A percentile compares a stretch with the other conserved stretches of the same genome.
These are phyloP conservation scores for Pharmacophagus antenor DNA, from an alignment of 2,888 invertebrate genomes.

Conservation along the genomic window DNA sequence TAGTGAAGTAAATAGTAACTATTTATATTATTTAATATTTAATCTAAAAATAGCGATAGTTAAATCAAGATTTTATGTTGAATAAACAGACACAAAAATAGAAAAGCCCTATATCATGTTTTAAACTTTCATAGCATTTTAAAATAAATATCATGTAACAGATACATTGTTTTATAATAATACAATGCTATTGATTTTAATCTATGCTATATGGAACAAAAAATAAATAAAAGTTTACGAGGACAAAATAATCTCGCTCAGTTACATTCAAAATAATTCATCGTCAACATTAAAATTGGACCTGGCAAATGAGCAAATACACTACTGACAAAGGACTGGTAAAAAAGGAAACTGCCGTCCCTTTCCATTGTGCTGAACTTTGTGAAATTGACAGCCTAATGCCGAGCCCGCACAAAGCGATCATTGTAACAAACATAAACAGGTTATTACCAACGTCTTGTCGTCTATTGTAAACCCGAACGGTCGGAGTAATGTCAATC, in stretches of 20 bases:
- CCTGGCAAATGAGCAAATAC: conserved; percentile 41
- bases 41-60: too few species aligned
- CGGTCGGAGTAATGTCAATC: background rate
- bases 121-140: too few species aligned
- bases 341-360: conserved; percentile 20
- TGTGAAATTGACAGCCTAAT: conserved; percentile 21
- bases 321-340: conserved; percentile 35
- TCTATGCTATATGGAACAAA: too few species aligned
- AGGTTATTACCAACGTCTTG: background rate
- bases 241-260: background rate
- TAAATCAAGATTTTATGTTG: too few species aligned
- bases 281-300: conserved; percentile 4
- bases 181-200: background rate
- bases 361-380: conserved; percentile 23
- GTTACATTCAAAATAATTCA: background rate
- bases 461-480: background rate
- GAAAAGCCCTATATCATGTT: too few species aligned
- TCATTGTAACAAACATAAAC: conserved; percentile 5
- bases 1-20: too few species aligned
- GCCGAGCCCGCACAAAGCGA: conserved; percentile 1
- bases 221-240: background rate
- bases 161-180: too few species aligned
- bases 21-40: too few species aligned
- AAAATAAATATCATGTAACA: too few species aligned
- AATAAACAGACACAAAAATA: too few species aligned